A percentile compares a stretch with the other conserved stretches of the same genome.
These are phyloP conservation scores for Podargus strigoides DNA, from an alignment of 2,797 vertebrate genomes.

Conservation along the genomic window DNA sequence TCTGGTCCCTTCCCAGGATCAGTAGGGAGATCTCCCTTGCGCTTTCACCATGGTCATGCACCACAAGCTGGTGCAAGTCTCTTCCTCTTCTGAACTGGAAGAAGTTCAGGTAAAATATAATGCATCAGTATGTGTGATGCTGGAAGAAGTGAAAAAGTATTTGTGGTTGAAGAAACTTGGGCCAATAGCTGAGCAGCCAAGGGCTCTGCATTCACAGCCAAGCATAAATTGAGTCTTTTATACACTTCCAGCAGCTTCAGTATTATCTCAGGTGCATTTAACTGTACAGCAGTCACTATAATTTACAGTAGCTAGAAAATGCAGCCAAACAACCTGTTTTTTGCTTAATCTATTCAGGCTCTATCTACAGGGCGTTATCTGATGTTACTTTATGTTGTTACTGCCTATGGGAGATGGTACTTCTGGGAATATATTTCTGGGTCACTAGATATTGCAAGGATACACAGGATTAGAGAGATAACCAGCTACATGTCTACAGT, in stretches of 20 bases:
- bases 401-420: not conserved
- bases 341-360: not conserved
- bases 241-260: not conserved
- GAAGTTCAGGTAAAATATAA: not conserved
- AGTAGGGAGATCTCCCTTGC: rapidly evolving
- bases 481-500: not conserved
- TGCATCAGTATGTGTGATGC: not conserved
- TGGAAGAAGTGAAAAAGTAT: not conserved
- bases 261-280: slow-evolving; percentile 4
- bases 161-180: not conserved
- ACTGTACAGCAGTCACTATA: not conserved
- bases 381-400: not conserved
- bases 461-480: not conserved
- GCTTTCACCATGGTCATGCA: rapidly evolving
- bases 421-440: slow-evolving; percentile 5
- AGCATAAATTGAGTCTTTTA: not conserved
- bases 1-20: not conserved
- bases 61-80: not conserved
- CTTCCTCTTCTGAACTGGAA: not conserved
- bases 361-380: not conserved
- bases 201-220: not conserved
- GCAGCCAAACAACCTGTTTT: not conserved
- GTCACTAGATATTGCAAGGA: not conserved
- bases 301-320: not conserved
- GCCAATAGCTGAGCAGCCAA: not conserved